Evolutionary conservation across 1,140 invertebrate species (phyloP).

Genomic region (Macrobrachium rosenbergii): DNA sequence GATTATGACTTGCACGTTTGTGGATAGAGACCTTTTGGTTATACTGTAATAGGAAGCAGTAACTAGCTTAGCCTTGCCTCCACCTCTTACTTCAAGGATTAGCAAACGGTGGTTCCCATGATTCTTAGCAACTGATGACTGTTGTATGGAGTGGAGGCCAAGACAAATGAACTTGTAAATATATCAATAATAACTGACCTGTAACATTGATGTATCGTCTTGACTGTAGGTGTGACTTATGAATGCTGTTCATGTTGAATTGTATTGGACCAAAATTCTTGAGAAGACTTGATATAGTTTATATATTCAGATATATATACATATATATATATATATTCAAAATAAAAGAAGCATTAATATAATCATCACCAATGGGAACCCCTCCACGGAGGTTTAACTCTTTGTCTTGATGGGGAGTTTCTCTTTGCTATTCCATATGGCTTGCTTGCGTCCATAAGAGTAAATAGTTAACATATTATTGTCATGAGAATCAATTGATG

Average conservation of each 20-base stretch:
- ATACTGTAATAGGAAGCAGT: constrained; percentile 1
- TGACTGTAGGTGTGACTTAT: constrained; percentile 23
- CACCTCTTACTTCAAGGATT: not conserved
- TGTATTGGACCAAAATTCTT: constrained; percentile 9
- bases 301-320: too few species aligned
- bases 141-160: not conserved
- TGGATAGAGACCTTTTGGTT: constrained; percentile 6
- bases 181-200: constrained; percentile 11
- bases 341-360: too few species aligned
- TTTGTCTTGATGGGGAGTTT: too few species aligned
- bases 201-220: constrained; percentile 25
- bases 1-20: constrained; percentile 16
- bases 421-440: too few species aligned
- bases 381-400: too few species aligned
- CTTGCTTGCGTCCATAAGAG: too few species aligned
- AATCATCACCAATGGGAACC: too few species aligned
- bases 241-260: constrained; percentile 15
- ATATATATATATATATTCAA: too few species aligned
- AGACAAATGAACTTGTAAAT: constrained; percentile 12
- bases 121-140: too few species aligned
- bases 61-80: constrained; percentile 17
- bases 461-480: too few species aligned
- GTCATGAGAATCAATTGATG: too few species aligned
- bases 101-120: too few species aligned
- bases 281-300: not conserved